Evolutionary conservation across 2,888 invertebrate genomes (phyloP), one percentile per base, ranked within the genome.

Genomic region (Marasmarcha lunaedactyla): DNA sequence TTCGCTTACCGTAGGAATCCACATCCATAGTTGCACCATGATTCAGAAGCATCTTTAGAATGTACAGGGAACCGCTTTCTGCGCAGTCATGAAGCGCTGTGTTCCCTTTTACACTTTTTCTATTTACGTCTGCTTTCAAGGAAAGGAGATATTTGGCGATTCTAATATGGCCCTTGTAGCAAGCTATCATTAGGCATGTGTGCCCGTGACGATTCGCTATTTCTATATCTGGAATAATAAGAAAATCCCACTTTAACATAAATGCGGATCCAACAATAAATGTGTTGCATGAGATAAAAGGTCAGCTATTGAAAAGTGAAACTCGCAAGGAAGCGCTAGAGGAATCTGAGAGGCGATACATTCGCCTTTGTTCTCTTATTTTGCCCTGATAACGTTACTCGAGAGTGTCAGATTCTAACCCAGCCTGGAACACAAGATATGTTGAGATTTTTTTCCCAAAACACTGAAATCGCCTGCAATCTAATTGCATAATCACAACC

Each of bases 11-110:
- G 69, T 95, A 96, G 12, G 94, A 93, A 79, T 98, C 97, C 15
- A 93, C 93, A 63, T 95, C 94, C 92, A 98, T 95, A 34, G 89
- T 89, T 10, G 97, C 98, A 36, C 94, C 95, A 65, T 94, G 89
- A 33, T 90, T 88, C 26, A 98, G 76, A 45, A 98, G 85, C 68
- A 97, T 85, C 77, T 95, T 94, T 57, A 97, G 87, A 60, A 98
- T 96, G 57, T 94, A 94, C 47, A 97, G 79, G 30, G 94, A 95
- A 3, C 98, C 98, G 40, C 95, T 95, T 72, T 98, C 98, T 0
- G 97, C 97, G 64, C 97, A 97, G 63, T 98, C 98, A 78, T 98
- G 98, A 26, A 98, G 71, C n/a, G 98, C 98, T 6, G 98, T 98
- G 73, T 98, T 98, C 15, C 92, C 92, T 69, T 94, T 95, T 9